Base-by-base conservation (phyloP, 2,888 invertebrate species). In the Pristionchus entomophagus region DNA sequence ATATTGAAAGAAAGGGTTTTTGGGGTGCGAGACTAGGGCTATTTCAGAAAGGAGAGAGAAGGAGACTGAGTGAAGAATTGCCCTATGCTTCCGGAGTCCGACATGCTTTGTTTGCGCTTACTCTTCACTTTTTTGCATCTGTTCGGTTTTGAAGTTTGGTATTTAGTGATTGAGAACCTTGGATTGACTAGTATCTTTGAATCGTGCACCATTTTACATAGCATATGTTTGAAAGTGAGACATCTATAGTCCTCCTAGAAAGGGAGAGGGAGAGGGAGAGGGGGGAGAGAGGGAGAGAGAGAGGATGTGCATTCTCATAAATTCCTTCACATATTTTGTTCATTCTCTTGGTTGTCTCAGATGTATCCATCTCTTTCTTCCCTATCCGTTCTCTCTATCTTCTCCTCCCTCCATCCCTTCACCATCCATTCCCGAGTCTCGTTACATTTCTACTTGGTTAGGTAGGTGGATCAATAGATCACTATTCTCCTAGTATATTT, bases 381-480 rank as follows among this genome's bases (percentile, higher is more conserved):
- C 8, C 78, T 78, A 45, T 78, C 78, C 49, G 49, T 78, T 51
- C 78, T 26, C 26, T 49, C 49, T 51, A 49, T 78, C 78, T 78
- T 1, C 78, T 78, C 45, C 78, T 51, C n/a, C 78, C n/a, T 26
- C 26, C n/a, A 4, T 26, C 49, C 14, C 49, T 29, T 77, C 77
- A 29, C 17, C n/a, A n/a, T 49, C 78, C 49, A 45, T 78, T 51
- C 26, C 17, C 19, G 45, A 77, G 22, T 41, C 41, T 35, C 6
- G 22, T 38, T n/a, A n/a, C 73, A 19, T 77, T 45, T 77, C 26
- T 26, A 26, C 22, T 38, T 35, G 17, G 69, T 3, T 19, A 65
- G 22, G 35, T 69, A 38, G 38, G 35, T 35, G 19, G n/a, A 22
- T 69, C 35, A 69, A 35, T 17, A 22, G n/a, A n/a, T 32, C 2